Percentiles rank a stretch among this genome's conserved stretches.
These are phyloP conservation scores for Pentamera pediparva DNA, from an alignment of 53 echinoderm and acorn worm species.

Conservation along the genomic window DNA sequence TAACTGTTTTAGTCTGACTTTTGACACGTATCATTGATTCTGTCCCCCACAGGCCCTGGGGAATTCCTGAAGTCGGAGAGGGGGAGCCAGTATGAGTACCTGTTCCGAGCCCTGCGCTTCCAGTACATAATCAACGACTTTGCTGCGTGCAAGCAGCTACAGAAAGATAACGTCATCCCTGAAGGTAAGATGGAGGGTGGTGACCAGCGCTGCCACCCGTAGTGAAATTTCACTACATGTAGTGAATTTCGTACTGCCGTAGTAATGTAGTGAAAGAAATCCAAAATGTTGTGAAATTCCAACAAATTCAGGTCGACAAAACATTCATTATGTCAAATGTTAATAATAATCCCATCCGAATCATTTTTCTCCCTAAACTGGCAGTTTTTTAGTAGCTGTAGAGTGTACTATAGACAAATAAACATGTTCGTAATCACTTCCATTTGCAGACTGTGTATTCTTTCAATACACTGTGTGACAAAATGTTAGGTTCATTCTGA, in stretches of 20 bases:
- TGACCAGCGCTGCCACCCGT: neutral
- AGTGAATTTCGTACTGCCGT: neutral
- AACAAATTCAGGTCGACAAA: no score
- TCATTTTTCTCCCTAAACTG: no score
- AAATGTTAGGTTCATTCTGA: no score
- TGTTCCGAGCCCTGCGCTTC: constrained; percentile 69
- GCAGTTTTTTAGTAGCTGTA: no score
- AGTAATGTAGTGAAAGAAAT: no score
- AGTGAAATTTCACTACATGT: neutral
- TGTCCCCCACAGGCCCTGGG: constrained; percentile 47
- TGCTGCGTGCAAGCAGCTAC: constrained; percentile 67
- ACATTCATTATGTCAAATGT: no score
- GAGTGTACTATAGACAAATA: no score
- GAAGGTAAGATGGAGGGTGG: constrained; percentile 44
- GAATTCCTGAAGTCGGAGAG: constrained; percentile 65
- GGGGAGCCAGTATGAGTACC: constrained; percentile 50
- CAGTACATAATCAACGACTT: constrained; percentile 92
- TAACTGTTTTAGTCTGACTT: no score
- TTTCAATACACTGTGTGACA: no score
- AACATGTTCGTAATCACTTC: no score
- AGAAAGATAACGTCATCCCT: constrained; percentile 84
- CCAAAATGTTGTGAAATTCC: no score
- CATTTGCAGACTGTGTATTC: no score
- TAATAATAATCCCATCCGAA: neutral
- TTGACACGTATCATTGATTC: neutral